Percentiles rank a stretch among this genome's conserved stretches.
phyloP scores from a whole-genome alignment of 2,888 invertebrate genomes.

The Metalampra italica region DNA sequence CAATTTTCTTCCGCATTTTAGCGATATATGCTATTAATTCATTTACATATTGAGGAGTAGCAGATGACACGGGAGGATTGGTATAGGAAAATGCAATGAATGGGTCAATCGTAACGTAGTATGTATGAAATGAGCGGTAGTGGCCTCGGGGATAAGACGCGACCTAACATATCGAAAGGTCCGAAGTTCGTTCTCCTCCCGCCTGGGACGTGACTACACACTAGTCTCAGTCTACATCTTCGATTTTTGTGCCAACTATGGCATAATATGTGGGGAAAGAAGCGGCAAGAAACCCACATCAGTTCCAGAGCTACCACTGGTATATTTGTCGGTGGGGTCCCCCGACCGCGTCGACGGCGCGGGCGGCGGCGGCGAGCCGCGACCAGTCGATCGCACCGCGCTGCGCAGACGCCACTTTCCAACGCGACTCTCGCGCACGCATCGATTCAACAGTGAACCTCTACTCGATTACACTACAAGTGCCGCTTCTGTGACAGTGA shows the following conservation, averaged over 20 bases:
- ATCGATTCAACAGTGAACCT: neutral
- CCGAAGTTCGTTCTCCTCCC: no score
- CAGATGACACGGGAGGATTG: neutral
- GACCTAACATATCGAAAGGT: no score
- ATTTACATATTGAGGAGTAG: neutral
- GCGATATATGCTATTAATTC: no score
- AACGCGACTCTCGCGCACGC: constrained; percentile 24
- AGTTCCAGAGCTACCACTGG: constrained; percentile 4
- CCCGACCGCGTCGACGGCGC: neutral
- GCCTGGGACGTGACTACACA: no score
- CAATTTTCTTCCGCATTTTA: neutral
- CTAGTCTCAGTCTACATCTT: no score
- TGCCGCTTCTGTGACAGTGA: constrained; percentile 69
- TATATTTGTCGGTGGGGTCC: constrained; percentile 3
- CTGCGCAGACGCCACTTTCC: constrained; percentile 34
- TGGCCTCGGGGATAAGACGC: no score
- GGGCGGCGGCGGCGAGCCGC: neutral
- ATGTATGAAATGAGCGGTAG: no score
- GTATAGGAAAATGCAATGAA: no score
- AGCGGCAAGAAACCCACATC: no score
- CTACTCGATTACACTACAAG: constrained; percentile 18
- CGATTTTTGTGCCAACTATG: no score
- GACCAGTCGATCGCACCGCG: neutral
- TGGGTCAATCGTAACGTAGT: no score
- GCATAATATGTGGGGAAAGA: no score